phyloP scores from a whole-genome alignment of 1,140 invertebrate species.

The Drosophila kikkawai region DNA sequence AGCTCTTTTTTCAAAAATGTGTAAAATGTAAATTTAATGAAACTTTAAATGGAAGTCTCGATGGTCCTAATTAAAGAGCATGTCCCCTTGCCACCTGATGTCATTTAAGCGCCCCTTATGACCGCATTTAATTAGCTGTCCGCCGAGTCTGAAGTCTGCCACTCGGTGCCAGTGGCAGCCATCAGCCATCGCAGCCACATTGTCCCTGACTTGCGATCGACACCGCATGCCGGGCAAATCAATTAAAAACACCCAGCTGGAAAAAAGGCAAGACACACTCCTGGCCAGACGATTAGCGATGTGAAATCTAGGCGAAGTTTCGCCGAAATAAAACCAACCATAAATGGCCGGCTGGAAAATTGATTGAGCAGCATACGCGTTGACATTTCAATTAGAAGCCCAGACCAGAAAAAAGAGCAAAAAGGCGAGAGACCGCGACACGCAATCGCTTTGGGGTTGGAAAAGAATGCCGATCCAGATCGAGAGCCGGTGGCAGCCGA shows the following conservation, averaged over 20 bases:
- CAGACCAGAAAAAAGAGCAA: conserved; percentile 20
- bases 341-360: conserved; percentile 48
- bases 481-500: conserved; percentile 18
- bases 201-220: conserved; percentile 49
- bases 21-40: background rate
- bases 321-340: conserved; percentile 49
- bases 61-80: conserved; percentile 9
- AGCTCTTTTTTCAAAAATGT: background rate
- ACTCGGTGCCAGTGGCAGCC: conserved; percentile 39
- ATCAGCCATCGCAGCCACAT: conserved; percentile 48
- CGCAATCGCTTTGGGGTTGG: conserved; percentile 43
- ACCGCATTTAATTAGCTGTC: conserved; percentile 55
- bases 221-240: conserved; percentile 51
- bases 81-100: background rate
- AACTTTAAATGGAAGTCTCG: conserved; percentile 6
- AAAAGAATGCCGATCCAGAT: conserved; percentile 54
- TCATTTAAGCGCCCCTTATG: conserved; percentile 20
- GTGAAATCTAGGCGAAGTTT: conserved; percentile 47
- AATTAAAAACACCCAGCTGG: conserved; percentile 44
- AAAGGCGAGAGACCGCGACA: conserved; percentile 24
- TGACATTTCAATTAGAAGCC: conserved; percentile 68
- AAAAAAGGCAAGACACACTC: conserved; percentile 32
- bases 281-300: conserved; percentile 42
- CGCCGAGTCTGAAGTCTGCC: conserved; percentile 23
- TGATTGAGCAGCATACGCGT: conserved; percentile 63